A percentile compares a stretch with the other conserved stretches of the same genome.
Evolutionary conservation across 2,113 vertebrate genomes (phyloP).

Genomic region (Amphiprion percula): DNA sequence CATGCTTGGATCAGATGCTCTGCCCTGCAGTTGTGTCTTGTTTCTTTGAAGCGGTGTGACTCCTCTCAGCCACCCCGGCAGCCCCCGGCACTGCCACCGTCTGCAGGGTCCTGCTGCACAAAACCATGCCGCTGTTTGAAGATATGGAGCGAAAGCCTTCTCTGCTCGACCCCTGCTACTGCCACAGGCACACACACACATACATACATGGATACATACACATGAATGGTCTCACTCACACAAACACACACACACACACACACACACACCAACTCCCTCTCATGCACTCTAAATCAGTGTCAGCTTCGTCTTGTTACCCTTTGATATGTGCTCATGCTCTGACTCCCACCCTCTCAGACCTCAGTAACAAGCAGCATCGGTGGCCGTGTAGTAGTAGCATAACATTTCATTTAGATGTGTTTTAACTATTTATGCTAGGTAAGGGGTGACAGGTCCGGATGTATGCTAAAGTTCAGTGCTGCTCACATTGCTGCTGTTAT

Average conservation of each 20-base stretch:
- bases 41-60: slow-evolving; percentile 90
- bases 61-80: slow-evolving; percentile 78
- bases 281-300: slow-evolving; percentile 56
- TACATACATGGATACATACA: slow-evolving; percentile 31
- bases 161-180: slow-evolving; percentile 59
- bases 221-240: slow-evolving; percentile 3
- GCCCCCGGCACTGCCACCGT: slow-evolving; percentile 90
- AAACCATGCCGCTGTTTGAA: slow-evolving; percentile 90
- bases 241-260: slow-evolving; percentile 16
- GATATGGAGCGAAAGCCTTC: slow-evolving; percentile 85
- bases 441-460: not conserved
- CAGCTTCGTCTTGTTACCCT: slow-evolving; percentile 63
- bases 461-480: not conserved
- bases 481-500: not conserved
- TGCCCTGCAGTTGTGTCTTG: slow-evolving; percentile 90
- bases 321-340: slow-evolving; percentile 73
- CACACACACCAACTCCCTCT: slow-evolving; percentile 32
- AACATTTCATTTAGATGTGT: slow-evolving; percentile 13
- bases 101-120: slow-evolving; percentile 89
- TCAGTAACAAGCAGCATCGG: slow-evolving; percentile 44
- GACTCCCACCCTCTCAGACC: slow-evolving; percentile 61
- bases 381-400: slow-evolving; percentile 2
- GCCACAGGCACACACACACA: slow-evolving; percentile 49
- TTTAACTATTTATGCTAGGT: not conserved
- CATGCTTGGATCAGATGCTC: slow-evolving; percentile 90